These are phyloP conservation scores for Labeo rohita DNA, from an alignment of 2,113 vertebrate genomes.

Conservation along the genomic window DNA sequence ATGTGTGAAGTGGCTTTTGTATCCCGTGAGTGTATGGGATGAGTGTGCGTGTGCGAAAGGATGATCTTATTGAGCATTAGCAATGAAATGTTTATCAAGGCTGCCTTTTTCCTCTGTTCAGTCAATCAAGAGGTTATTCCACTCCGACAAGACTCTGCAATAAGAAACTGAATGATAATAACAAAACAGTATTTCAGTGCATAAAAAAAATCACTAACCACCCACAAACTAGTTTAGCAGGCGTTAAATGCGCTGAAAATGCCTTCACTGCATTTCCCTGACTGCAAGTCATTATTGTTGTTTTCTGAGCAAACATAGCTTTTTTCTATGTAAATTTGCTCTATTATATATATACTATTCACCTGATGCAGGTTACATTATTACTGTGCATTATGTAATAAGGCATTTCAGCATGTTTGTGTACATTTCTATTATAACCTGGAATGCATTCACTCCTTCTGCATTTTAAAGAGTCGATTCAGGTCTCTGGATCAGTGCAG, in stretches of 20 bases:
- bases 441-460: too few species aligned
- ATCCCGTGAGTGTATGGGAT: neutral
- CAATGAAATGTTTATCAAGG: conserved; percentile 36
- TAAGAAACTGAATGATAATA: neutral
- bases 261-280: neutral
- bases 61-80: conserved; percentile 30
- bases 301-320: neutral
- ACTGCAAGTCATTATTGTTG: neutral
- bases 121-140: neutral
- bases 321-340: neutral
- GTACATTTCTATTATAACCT: neutral
- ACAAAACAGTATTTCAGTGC: neutral
- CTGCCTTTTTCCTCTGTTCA: conserved; percentile 31
- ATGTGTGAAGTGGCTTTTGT: conserved; percentile 37
- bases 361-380: neutral
- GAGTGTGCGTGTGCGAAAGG: conserved; percentile 28
- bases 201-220: neutral
- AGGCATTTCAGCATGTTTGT: neutral
- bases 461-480: neutral
- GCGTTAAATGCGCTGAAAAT: neutral
- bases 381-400: neutral
- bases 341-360: neutral
- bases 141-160: neutral
- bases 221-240: neutral
- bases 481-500: too few species aligned